phyloP scores from a whole-genome alignment of 2,113 vertebrate genomes.

The Xiphorhynchus elegans region DNA sequence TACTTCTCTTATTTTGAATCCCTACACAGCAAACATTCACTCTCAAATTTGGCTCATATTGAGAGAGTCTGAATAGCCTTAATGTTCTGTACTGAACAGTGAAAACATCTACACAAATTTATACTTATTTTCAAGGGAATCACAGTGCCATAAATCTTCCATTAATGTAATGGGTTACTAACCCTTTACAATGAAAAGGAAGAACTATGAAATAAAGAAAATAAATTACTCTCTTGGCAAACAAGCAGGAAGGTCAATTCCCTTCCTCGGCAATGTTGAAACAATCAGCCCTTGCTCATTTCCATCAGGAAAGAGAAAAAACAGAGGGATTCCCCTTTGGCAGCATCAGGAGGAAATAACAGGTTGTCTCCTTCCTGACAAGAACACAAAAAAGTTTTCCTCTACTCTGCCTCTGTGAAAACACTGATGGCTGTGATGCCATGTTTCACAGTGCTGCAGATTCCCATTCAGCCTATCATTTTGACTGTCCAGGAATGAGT shows the following conservation, averaged over 20 bases:
- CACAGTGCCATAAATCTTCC: background rate
- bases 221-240: slow-evolving; percentile 44
- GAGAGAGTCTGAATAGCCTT: background rate
- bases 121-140: background rate
- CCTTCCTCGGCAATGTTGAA: background rate
- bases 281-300: slow-evolving; percentile 31
- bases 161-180: background rate
- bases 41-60: background rate
- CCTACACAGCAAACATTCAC: background rate
- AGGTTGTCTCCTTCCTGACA: slow-evolving; percentile 7
- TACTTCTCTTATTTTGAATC: background rate
- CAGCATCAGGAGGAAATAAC: slow-evolving; percentile 40
- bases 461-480: background rate
- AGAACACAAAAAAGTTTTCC: background rate
- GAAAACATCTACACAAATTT: background rate
- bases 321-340: slow-evolving; percentile 64
- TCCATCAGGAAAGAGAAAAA: slow-evolving; percentile 10
- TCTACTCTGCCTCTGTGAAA: background rate
- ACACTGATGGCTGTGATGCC: background rate
- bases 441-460: background rate
- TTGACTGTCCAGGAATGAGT: accelerated
- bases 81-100: background rate
- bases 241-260: slow-evolving; percentile 43
- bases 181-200: background rate
- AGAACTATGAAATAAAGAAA: slow-evolving; percentile 35